Conservation (phyloP, 2,888 invertebrate species). For the Euclidia mi region DNA sequence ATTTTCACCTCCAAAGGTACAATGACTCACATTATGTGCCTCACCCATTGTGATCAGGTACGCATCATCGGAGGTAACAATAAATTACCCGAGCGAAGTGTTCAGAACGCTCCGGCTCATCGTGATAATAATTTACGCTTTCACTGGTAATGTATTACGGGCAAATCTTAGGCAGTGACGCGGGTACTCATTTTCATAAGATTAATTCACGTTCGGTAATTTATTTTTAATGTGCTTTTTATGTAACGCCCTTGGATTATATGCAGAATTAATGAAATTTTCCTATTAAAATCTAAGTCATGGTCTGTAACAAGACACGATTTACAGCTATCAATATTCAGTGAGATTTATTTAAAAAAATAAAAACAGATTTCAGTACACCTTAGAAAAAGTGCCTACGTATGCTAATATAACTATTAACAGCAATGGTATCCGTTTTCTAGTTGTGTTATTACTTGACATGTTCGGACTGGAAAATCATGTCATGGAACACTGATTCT, state of each 20-base stretch:
- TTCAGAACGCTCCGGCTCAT: conserved; percentile 49
- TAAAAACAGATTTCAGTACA: too few relatives aligned
- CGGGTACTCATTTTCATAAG: background rate
- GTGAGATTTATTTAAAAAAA: too few relatives aligned
- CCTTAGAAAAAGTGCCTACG: too few relatives aligned
- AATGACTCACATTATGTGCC: conserved; percentile 20
- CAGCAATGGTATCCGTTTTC: too few relatives aligned
- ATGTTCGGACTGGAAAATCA: too few relatives aligned
- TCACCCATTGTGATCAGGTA: conserved; percentile 44
- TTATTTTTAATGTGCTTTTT: background rate
- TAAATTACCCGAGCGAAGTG: conserved; percentile 49
- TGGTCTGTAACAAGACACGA: too few relatives aligned
- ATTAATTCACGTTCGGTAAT: background rate
- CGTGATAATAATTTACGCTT: conserved; percentile 46
- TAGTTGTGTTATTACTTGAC: too few relatives aligned
- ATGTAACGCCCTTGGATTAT: background rate
- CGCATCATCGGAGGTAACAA: conserved; percentile 42
- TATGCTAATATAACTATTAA: too few relatives aligned
- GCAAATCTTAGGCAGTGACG: background rate
- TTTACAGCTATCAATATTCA: too few relatives aligned
- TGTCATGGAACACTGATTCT: too few relatives aligned
- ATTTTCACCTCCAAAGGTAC: background rate
- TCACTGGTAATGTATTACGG: conserved; percentile 16
- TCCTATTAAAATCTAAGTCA: too few relatives aligned
- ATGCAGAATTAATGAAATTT: too few relatives aligned